Percentiles rank a stretch among this genome's conserved stretches.
These are phyloP conservation scores for Andricus grossulariae DNA, from an alignment of 1,140 invertebrate genomes.

Conservation along the genomic window DNA sequence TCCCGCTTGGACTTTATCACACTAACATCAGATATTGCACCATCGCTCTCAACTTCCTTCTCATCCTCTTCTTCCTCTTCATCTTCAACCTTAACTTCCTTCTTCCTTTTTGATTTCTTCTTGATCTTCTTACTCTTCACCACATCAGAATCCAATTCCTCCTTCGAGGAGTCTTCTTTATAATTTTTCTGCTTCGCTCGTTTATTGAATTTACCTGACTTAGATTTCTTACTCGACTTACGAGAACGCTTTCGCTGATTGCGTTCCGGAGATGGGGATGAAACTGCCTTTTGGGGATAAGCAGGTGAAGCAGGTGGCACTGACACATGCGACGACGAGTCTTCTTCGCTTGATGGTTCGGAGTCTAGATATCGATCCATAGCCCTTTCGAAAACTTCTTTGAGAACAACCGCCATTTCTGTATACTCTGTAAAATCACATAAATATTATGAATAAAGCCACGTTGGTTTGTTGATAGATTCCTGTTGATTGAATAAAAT, in stretches of 20 bases:
- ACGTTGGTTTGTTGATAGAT: constrained; percentile 11
- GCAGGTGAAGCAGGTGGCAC: constrained; percentile 52
- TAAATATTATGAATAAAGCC: not conserved
- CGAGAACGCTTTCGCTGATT: constrained; percentile 66
- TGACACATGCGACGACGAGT: constrained; percentile 49
- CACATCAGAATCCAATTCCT: constrained; percentile 59
- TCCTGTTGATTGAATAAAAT: constrained; percentile 4
- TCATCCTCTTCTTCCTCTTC: constrained; percentile 47
- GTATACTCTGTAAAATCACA: constrained; percentile 83
- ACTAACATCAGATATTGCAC: constrained; percentile 69
- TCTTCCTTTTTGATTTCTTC: constrained; percentile 46
- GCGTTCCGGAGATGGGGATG: constrained; percentile 58
- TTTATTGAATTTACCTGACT: constrained; percentile 65
- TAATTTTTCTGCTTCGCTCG: constrained; percentile 62
- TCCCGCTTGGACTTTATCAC: constrained; percentile 68
- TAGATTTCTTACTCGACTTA: constrained; percentile 68
- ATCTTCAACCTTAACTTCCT: constrained; percentile 45
- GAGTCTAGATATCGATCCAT: constrained; percentile 88
- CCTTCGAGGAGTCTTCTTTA: constrained; percentile 64
- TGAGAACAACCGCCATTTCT: constrained; percentile 89
- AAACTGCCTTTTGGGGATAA: constrained; percentile 59
- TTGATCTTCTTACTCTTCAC: constrained; percentile 69
- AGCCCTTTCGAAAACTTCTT: constrained; percentile 86
- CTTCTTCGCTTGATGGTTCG: constrained; percentile 84
- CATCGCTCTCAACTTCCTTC: constrained; percentile 51